These are phyloP conservation scores for Punctoribates punctum DNA, from an alignment of 2,888 invertebrate genomes.

Conservation along the genomic window DNA sequence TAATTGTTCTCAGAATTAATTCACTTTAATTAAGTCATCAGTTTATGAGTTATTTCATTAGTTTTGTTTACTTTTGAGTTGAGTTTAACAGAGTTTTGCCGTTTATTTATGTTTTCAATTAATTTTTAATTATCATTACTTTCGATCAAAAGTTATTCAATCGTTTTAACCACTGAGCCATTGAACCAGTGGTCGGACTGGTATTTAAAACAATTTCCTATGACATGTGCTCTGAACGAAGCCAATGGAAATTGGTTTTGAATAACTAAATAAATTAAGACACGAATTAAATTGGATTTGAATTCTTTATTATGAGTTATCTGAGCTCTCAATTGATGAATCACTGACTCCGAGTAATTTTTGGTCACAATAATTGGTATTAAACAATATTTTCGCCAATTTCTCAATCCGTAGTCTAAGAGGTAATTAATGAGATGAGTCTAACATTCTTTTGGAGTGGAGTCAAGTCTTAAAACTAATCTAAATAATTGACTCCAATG, in stretches of 20 bases:
- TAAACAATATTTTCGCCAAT: background rate
- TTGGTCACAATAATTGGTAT: background rate
- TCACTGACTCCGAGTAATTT: background rate
- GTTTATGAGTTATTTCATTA: background rate
- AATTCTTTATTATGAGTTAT: background rate
- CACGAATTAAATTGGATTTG: background rate
- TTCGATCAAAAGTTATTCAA: constrained; percentile 1
- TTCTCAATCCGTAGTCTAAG: background rate
- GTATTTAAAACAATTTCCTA: background rate
- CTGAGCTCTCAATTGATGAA: background rate
- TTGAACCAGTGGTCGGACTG: background rate
- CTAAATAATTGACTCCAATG: no score
- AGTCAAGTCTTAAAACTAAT: background rate
- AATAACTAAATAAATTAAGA: constrained; percentile 1
- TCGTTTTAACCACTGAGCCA: background rate
- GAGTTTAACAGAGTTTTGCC: background rate
- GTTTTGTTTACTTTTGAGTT: background rate
- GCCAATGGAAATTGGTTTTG: background rate
- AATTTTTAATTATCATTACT: background rate
- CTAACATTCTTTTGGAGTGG: background rate
- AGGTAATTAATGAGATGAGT: background rate
- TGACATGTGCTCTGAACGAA: background rate
- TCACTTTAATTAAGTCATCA: background rate
- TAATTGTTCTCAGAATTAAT: background rate
- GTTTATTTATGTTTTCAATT: background rate